These are phyloP conservation scores for Ips typographus DNA, from an alignment of 1,140 invertebrate species.

Conservation along the genomic window DNA sequence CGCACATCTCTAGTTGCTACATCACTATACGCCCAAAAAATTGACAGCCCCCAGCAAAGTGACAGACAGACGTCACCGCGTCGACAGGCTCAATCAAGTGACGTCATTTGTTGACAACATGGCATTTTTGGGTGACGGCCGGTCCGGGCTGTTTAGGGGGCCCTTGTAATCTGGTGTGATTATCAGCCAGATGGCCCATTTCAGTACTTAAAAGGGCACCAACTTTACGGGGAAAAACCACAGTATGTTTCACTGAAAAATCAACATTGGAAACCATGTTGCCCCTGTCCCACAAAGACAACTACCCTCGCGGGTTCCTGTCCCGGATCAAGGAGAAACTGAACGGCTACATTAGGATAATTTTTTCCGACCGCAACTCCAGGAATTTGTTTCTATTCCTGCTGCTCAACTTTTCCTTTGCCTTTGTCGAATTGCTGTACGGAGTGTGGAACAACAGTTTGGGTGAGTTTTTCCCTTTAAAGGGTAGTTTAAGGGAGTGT, in stretches of 20 bases:
- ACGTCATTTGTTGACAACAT: conserved; percentile 23
- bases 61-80: too few relatives aligned
- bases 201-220: conserved; percentile 13
- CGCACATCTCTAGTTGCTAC: too few relatives aligned
- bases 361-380: conserved; percentile 90
- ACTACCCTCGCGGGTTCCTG: conserved; percentile 58
- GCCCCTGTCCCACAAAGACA: conserved; percentile 76
- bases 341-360: conserved; percentile 77
- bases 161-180: background rate
- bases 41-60: too few relatives aligned
- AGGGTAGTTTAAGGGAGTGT: conserved; percentile 10
- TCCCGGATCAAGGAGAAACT: conserved; percentile 71
- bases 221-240: background rate
- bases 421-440: conserved; percentile 94
- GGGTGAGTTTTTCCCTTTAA: conserved; percentile 59
- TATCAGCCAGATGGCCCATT: background rate
- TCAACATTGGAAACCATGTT: conserved; percentile 59
- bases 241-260: conserved; percentile 25
- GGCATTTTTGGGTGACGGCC: conserved; percentile 29
- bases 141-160: conserved; percentile 28
- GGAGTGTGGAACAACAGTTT: conserved; percentile 95
- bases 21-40: too few relatives aligned
- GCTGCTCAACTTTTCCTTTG: conserved; percentile 90
- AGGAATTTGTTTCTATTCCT: conserved; percentile 95
- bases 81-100: too few relatives aligned